Evolutionary conservation across 2,888 invertebrate genomes (phyloP).

Genomic region (Chrysolina oricalcia): DNA sequence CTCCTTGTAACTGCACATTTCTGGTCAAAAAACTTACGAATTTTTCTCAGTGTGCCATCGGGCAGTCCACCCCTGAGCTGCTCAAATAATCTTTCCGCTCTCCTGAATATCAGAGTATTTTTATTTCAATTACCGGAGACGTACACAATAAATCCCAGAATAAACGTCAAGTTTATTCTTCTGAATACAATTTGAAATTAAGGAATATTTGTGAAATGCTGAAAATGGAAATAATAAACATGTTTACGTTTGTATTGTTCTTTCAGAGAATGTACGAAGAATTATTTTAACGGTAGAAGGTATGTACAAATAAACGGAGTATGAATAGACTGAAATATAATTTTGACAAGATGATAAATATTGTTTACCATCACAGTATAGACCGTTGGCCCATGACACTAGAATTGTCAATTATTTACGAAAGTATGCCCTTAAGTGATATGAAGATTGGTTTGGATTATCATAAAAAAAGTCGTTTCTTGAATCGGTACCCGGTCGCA

Average conservation of each 20-base stretch:
- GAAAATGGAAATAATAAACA: slow-evolving; percentile 52
- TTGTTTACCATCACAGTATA: too few relatives aligned
- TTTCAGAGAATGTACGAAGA: slow-evolving; percentile 42
- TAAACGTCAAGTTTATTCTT: slow-evolving; percentile 54
- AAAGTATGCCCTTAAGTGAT: too few relatives aligned
- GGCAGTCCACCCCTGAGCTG: background rate
- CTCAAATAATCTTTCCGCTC: slow-evolving; percentile 23
- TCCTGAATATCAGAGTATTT: slow-evolving; percentile 55
- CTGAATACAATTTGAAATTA: slow-evolving; percentile 55
- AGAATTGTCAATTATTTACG: too few relatives aligned
- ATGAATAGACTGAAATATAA: background rate
- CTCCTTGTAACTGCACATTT: background rate
- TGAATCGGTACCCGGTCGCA: too few relatives aligned
- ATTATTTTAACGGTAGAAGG: slow-evolving; percentile 28
- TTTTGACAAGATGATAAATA: background rate
- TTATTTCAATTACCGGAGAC: slow-evolving; percentile 59
- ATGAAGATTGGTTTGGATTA: too few relatives aligned
- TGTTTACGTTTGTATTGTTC: slow-evolving; percentile 51
- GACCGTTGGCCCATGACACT: too few relatives aligned
- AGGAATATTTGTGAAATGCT: slow-evolving; percentile 49
- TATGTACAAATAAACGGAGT: background rate
- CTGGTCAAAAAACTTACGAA: background rate
- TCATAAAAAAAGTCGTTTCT: too few relatives aligned
- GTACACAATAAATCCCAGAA: slow-evolving; percentile 56
- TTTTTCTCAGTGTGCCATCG: background rate